Evolutionary conservation across 1,140 invertebrate species (phyloP).

Genomic region (Berghia stephanieae): DNA sequence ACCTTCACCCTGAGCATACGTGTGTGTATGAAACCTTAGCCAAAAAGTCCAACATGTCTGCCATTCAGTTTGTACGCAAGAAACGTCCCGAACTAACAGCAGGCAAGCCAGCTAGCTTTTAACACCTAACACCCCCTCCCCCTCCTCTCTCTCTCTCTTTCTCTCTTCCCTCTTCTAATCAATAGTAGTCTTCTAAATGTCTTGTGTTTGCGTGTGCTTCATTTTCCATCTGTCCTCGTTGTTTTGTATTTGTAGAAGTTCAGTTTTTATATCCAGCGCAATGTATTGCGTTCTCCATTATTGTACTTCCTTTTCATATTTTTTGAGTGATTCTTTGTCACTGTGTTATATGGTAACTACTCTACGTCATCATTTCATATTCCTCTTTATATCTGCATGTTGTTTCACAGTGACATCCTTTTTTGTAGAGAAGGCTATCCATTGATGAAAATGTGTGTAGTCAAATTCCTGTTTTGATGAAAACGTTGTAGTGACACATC

Average conservation of each 20-base stretch:
- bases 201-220: too few relatives aligned
- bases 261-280: conserved; percentile 8
- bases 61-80: conserved; percentile 55
- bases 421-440: too few relatives aligned
- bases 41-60: conserved; percentile 61
- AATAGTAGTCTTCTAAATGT: too few relatives aligned
- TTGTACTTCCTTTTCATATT: too few relatives aligned
- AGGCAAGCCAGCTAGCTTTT: conserved; percentile 50
- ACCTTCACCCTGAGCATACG: conserved; percentile 46
- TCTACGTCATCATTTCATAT: background rate
- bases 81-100: conserved; percentile 55
- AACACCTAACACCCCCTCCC: background rate
- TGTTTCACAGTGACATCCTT: too few relatives aligned
- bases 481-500: too few relatives aligned
- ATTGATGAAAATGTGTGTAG: too few relatives aligned
- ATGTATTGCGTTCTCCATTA: background rate
- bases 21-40: conserved; percentile 62
- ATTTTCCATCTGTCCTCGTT: background rate
- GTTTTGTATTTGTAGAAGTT: background rate
- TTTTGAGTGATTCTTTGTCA: too few relatives aligned
- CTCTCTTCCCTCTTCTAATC: background rate
- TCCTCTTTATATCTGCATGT: too few relatives aligned
- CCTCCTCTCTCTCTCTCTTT: conserved; percentile 10
- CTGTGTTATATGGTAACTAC: too few relatives aligned
- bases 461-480: too few relatives aligned